Base-by-base conservation (phyloP, 2,113 vertebrate genomes). In the Zapus hudsonius region DNA sequence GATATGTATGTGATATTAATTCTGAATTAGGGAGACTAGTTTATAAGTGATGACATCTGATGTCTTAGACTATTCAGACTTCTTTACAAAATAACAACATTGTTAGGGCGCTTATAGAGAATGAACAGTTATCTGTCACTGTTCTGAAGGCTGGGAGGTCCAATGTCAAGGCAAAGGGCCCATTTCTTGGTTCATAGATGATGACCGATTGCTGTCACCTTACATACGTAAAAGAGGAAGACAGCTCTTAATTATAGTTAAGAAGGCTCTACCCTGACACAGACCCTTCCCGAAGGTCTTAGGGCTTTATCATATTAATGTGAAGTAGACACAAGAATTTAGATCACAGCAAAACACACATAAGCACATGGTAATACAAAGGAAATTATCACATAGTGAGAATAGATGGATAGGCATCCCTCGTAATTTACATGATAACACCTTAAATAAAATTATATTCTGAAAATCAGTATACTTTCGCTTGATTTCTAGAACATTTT, bases 191-290 rank as follows among this genome's bases (percentile, higher is more conserved):
- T 36, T 78, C 57, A 61, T 20, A 33, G 3, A 42, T 9, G 1
- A 9, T 16, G 12, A 12, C 5, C 2, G 55, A 25, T 64, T 64
- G n/a, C 64, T 36, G 3, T 5, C 42, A 36, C 29, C 3, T 36
- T 38, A n/a, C 31, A 8, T 19, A 15, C 11, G 36, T 42, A 9
- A 25, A 42, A 36, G 17, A 3, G 36, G 22, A 64, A 42, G n/a
- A 22, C 10, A 52, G 10, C 1, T 25, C 40, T 11, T 3, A 6
- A 22, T 81, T 29, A 11, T 4, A 7, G 13, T 44, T 44, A 31
- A 5, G 1, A 66, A 23, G 13, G 1, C 0, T 6, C 17, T 33
- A 4, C 2, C 5, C 19, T 67, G 4, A 36, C 13, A 13, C 8
- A 29, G 29, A 10, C 5, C 42, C 4, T 25, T 66, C 10, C 19